Evolutionary conservation across 2,113 vertebrate species (phyloP).

Genomic region (Stegostoma tigrinum): DNA sequence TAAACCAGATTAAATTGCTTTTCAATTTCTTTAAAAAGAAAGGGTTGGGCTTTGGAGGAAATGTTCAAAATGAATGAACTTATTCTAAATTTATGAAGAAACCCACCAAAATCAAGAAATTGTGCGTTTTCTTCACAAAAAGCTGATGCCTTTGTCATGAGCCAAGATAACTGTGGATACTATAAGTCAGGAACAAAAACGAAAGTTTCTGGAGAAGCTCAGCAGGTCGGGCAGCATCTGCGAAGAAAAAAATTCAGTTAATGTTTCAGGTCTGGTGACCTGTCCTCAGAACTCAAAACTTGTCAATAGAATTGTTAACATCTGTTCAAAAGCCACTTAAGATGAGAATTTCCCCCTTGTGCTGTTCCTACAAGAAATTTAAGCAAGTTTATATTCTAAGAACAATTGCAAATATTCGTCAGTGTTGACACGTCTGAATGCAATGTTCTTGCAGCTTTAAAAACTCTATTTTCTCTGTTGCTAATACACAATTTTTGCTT

Average conservation of each 20-base stretch:
- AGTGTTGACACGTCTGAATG: neutral
- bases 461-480: neutral
- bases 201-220: too few relatives aligned
- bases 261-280: too few relatives aligned
- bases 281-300: too few relatives aligned
- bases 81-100: too few relatives aligned
- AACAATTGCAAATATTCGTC: neutral
- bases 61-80: neutral
- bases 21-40: neutral
- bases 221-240: too few relatives aligned
- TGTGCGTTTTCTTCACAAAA: neutral
- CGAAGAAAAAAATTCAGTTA: too few relatives aligned
- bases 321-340: neutral
- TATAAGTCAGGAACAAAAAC: too few relatives aligned
- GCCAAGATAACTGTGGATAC: too few relatives aligned
- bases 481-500: neutral
- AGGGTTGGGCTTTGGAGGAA: neutral
- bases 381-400: neutral
- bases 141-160: neutral
- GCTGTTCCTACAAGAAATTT: neutral
- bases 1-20: neutral
- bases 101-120: neutral
- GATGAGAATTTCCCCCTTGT: neutral
- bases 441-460: neutral
- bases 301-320: neutral